Evolutionary conservation across 2,113 vertebrate species (phyloP).

Genomic region (Passer montanus): DNA sequence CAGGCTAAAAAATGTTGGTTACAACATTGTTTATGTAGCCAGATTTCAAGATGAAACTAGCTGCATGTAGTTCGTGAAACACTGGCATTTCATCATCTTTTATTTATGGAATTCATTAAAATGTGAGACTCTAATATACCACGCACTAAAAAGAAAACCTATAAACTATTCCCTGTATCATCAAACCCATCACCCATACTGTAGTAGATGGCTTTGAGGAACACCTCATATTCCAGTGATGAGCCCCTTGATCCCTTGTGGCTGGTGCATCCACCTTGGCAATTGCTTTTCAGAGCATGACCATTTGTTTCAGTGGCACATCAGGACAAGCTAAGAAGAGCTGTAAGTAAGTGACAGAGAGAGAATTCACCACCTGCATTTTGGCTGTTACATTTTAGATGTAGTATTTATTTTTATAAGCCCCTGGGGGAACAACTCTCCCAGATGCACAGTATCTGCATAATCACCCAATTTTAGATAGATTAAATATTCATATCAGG

Average conservation of each 20-base stretch:
- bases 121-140: slow-evolving; percentile 30
- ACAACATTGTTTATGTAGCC: slow-evolving; percentile 22
- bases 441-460: slow-evolving; percentile 62
- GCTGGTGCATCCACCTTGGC: neutral
- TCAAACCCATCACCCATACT: slow-evolving; percentile 7
- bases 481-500: slow-evolving; percentile 66
- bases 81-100: slow-evolving; percentile 63
- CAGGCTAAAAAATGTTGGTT: slow-evolving; percentile 13
- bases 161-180: slow-evolving; percentile 1
- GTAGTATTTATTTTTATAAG: slow-evolving; percentile 69
- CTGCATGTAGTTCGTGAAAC: slow-evolving; percentile 5
- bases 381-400: slow-evolving; percentile 30
- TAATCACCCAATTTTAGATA: slow-evolving; percentile 70
- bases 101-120: slow-evolving; percentile 74
- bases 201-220: neutral
- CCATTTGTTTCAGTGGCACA: slow-evolving; percentile 1
- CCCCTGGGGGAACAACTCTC: slow-evolving; percentile 33
- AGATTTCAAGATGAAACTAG: slow-evolving; percentile 58
- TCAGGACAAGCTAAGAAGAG: neutral
- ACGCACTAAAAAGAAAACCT: slow-evolving; percentile 13
- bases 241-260: neutral
- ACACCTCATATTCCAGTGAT: neutral
- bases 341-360: neutral
- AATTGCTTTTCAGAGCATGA: neutral
- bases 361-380: slow-evolving; percentile 48